Conservation (phyloP, 2,113 vertebrate genomes). For the Zosterops hypoxanthus region DNA sequence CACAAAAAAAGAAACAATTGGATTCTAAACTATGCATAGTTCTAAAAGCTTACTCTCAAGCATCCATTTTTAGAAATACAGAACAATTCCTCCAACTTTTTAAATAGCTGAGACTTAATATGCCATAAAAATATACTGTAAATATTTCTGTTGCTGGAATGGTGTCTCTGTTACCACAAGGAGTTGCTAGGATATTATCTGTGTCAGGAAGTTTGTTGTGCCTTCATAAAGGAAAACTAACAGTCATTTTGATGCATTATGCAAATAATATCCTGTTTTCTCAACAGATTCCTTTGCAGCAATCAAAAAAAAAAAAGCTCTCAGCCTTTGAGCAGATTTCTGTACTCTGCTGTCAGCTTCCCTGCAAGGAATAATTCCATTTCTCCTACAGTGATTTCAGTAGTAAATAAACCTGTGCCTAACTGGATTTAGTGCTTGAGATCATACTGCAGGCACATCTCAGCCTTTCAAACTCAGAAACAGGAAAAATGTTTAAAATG, state of each 20-base stretch:
- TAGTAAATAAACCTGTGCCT: neutral
- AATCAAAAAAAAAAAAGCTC: neutral
- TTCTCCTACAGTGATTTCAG: neutral
- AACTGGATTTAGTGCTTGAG: neutral
- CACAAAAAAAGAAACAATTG: neutral
- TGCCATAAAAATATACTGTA: conserved; percentile 45
- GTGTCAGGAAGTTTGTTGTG: conserved; percentile 38
- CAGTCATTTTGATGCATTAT: conserved; percentile 31
- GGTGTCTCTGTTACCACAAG: conserved; percentile 15
- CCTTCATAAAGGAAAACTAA: conserved; percentile 40
- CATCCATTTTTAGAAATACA: conserved; percentile 41
- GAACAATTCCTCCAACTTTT: conserved; percentile 17
- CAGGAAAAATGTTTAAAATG: neutral
- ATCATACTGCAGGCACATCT: neutral
- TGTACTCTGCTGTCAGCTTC: neutral
- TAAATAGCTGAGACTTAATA: conserved; percentile 10
- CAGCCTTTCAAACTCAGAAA: neutral
- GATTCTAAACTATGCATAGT: neutral
- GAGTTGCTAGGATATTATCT: conserved; percentile 73
- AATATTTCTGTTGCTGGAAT: conserved; percentile 61
- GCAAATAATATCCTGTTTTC: conserved; percentile 24
- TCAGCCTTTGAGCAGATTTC: neutral
- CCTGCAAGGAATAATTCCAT: neutral
- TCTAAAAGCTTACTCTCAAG: neutral
- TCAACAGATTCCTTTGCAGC: neutral